A percentile compares a stretch with the other conserved stretches of the same genome.
These are phyloP conservation scores for Coryphaenoides rupestris DNA, from an alignment of 2,113 vertebrate genomes.

Conservation along the genomic window DNA sequence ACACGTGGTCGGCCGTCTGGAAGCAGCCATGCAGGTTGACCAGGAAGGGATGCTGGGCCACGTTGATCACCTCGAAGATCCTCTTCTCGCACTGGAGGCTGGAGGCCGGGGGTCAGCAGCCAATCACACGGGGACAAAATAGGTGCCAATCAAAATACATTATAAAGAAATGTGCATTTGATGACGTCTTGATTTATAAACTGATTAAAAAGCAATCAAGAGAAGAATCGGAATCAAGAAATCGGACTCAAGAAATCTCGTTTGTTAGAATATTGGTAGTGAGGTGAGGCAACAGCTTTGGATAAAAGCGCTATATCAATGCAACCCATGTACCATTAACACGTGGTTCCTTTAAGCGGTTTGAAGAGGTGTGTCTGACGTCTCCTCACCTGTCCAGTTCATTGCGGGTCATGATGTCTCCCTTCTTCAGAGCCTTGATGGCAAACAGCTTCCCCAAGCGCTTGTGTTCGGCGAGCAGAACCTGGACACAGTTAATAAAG, in stretches of 20 bases:
- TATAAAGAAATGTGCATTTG: too few species aligned
- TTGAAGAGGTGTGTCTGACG: too few species aligned
- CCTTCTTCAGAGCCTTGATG: slow-evolving; percentile 95
- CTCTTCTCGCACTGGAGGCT: slow-evolving; percentile 92
- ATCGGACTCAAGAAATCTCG: too few species aligned
- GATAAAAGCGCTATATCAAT: too few species aligned
- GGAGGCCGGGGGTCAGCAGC: slow-evolving; percentile 16
- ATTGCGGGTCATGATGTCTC: slow-evolving; percentile 86
- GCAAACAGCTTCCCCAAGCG: slow-evolving; percentile 83
- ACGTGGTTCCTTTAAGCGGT: too few species aligned
- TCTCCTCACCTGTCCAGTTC: slow-evolving; percentile 83
- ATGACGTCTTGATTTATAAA: too few species aligned
- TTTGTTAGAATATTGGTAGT: too few species aligned
- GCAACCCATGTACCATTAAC: too few species aligned
- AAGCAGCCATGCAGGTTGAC: slow-evolving; percentile 92
- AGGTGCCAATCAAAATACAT: too few species aligned
- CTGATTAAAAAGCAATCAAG: too few species aligned
- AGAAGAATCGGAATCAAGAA: too few species aligned
- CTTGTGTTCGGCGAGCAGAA: slow-evolving; percentile 85
- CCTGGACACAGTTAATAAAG: slow-evolving; percentile 65
- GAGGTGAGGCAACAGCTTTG: too few species aligned
- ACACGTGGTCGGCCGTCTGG: slow-evolving; percentile 87
- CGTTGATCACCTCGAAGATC: slow-evolving; percentile 88
- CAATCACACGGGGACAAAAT: not conserved
- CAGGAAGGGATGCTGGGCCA: slow-evolving; percentile 85